Conservation (phyloP, 1,140 invertebrate genomes). For the Tetragonula clypearis region DNA sequence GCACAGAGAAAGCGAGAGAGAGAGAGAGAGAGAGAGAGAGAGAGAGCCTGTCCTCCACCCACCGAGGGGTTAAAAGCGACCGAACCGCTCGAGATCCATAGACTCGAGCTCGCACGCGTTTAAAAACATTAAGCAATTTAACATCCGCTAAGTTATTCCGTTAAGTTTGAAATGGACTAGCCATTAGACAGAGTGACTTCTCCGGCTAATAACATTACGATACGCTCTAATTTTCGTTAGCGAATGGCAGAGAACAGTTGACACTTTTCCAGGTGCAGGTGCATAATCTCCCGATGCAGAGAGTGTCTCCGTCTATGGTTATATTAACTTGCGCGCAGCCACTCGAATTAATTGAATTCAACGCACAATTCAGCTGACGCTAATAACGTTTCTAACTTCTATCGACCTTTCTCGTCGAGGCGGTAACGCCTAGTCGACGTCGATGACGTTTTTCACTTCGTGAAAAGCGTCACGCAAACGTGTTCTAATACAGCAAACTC, state of each 20-base stretch:
- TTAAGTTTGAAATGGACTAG: background rate
- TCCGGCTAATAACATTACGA: background rate
- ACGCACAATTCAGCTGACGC: background rate
- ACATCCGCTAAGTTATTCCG: background rate
- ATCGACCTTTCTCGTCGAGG: background rate
- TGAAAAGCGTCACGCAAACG: background rate
- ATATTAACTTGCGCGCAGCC: constrained; percentile 1
- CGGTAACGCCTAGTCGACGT: too few species aligned
- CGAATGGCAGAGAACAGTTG: too few species aligned
- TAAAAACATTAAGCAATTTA: background rate
- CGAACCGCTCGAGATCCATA: background rate
- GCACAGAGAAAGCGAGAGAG: too few species aligned
- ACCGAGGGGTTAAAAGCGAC: background rate
- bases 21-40: too few species aligned
- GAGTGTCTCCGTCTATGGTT: background rate
- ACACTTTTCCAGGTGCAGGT: background rate
- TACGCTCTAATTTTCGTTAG: background rate
- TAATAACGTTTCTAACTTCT: constrained; percentile 8
- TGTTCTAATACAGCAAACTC: background rate
- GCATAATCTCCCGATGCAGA: background rate
- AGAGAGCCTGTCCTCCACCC: too few species aligned
- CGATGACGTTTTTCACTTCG: background rate
- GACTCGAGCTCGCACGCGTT: background rate
- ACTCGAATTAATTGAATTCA: constrained; percentile 13
- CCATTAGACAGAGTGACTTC: background rate